phyloP scores from a whole-genome alignment of 1,140 invertebrate genomes.

The Scaptomyza montana region DNA sequence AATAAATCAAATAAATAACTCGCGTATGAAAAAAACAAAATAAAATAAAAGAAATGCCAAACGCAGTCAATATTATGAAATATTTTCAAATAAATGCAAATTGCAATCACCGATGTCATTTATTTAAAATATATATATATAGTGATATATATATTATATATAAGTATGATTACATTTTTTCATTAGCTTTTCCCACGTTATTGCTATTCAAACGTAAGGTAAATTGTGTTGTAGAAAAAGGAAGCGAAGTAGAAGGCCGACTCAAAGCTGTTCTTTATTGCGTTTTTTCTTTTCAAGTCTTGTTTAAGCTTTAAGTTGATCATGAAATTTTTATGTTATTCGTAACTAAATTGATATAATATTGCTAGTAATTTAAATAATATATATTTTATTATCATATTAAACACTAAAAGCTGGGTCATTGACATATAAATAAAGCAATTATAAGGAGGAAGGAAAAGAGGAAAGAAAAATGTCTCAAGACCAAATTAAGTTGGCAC shows the following conservation, averaged over 20 bases:
- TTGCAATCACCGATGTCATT: slow-evolving; percentile 5
- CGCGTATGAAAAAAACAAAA: background rate
- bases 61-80: background rate
- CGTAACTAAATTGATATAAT: too few relatives aligned
- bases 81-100: slow-evolving; percentile 14
- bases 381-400: too few relatives aligned
- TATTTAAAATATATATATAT: slow-evolving; percentile 8
- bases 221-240: too few relatives aligned
- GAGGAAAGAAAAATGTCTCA: slow-evolving; percentile 34
- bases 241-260: too few relatives aligned
- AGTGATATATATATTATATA: background rate
- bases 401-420: too few relatives aligned
- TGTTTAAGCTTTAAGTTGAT: too few relatives aligned
- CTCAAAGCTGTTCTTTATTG: too few relatives aligned
- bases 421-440: background rate
- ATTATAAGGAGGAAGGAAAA: slow-evolving; percentile 18
- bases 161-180: background rate
- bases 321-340: too few relatives aligned
- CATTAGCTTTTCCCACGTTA: slow-evolving; percentile 1
- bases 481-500: slow-evolving; percentile 56
- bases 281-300: too few relatives aligned
- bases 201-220: slow-evolving; percentile 15
- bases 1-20: background rate
- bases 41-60: slow-evolving; percentile 1
- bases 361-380: too few relatives aligned